A percentile compares a stretch with the other conserved stretches of the same genome.
These are phyloP conservation scores for Nomia melanderi DNA, from an alignment of 1,140 invertebrate genomes.

Conservation along the genomic window DNA sequence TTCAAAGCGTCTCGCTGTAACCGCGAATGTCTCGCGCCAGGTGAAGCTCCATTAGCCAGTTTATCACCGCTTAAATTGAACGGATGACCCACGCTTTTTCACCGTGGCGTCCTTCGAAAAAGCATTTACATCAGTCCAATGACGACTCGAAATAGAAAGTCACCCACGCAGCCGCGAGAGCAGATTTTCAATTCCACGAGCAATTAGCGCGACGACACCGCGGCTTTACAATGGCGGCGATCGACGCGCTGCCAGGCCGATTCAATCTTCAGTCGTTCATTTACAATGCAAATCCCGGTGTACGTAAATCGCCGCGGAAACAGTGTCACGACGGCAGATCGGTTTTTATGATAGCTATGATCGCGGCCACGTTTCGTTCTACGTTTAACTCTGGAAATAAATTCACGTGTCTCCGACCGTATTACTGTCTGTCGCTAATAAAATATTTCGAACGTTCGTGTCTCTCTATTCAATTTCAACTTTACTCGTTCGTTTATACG, in stretches of 20 bases:
- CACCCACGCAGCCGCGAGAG: conserved; percentile 16
- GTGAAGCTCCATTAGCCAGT: not conserved
- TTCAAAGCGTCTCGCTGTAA: no score
- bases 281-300: not conserved
- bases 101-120: conserved; percentile 27
- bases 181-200: not conserved
- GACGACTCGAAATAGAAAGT: conserved; percentile 12
- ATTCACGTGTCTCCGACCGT: no score
- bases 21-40: no score
- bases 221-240: not conserved
- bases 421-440: no score
- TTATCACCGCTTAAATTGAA: not conserved
- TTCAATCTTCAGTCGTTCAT: not conserved
- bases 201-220: not conserved
- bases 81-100: conserved; percentile 10
- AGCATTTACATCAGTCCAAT: conserved; percentile 10
- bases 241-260: not conserved
- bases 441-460: no score
- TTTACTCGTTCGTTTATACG: no score
- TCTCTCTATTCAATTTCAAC: no score
- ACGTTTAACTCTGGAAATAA: no score
- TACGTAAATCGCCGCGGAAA: not conserved
- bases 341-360: no score
- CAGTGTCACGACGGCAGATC: not conserved
- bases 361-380: no score